Percentiles rank a stretch among this genome's conserved stretches.
Conservation (phyloP, 2,888 invertebrate species). For the Agrypnus murinus region DNA sequence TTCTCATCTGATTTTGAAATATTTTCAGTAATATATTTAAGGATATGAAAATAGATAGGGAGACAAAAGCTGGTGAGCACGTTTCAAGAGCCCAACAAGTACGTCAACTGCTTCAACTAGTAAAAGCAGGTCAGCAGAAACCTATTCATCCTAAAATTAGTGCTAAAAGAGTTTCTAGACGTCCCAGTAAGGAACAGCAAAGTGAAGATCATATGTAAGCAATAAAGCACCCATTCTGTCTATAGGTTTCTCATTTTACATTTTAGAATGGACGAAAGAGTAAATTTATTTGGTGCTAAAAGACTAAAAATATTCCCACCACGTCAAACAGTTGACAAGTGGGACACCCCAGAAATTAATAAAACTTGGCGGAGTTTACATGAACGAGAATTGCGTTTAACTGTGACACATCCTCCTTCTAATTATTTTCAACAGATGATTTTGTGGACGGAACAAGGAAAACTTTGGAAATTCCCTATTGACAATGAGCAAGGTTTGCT, state of each 20-base stretch:
- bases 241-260: too few relatives aligned
- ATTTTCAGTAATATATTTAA: slow-evolving; percentile 80
- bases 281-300: slow-evolving; percentile 78
- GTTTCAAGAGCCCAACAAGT: slow-evolving; percentile 75
- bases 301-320: slow-evolving; percentile 79
- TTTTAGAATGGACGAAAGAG: slow-evolving; percentile 66
- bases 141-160: neutral
- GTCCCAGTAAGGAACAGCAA: neutral
- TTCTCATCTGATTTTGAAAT: too few relatives aligned
- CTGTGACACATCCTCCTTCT: slow-evolving; percentile 82
- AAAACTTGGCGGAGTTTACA: slow-evolving; percentile 81
- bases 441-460: slow-evolving; percentile 94
- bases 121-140: slow-evolving; percentile 60
- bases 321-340: slow-evolving; percentile 62
- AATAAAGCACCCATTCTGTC: neutral
- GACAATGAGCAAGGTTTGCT: slow-evolving; percentile 95
- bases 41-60: slow-evolving; percentile 85
- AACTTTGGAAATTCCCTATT: slow-evolving; percentile 97
- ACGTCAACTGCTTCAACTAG: slow-evolving; percentile 70
- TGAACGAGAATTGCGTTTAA: slow-evolving; percentile 79
- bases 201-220: slow-evolving; percentile 7
- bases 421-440: slow-evolving; percentile 97
- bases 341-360: slow-evolving; percentile 64
- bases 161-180: neutral
- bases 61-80: slow-evolving; percentile 68